Percentiles rank a stretch among this genome's conserved stretches.
phyloP scores from a whole-genome alignment of 2,888 invertebrate genomes.

The Chymomyza procnemis region DNA sequence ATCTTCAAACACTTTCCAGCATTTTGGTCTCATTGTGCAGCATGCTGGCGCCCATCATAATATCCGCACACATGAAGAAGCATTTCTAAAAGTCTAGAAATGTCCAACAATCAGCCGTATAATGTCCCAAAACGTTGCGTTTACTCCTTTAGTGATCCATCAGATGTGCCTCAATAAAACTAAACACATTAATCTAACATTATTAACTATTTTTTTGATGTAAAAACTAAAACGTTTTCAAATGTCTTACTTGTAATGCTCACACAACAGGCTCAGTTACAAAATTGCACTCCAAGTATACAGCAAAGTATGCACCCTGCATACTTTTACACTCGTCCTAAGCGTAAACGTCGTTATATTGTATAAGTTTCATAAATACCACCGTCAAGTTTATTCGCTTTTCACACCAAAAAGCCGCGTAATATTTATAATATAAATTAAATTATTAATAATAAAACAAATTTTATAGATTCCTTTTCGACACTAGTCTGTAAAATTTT shows the following conservation, averaged over 20 bases:
- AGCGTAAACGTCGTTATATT: conserved; percentile 9
- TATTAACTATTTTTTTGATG: conserved; percentile 6
- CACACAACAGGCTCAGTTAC: conserved; percentile 1
- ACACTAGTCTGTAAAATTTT: conserved; percentile 43
- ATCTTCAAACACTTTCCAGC: conserved; percentile 58
- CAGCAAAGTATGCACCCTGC: conserved; percentile 1
- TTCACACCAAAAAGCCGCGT: conserved; percentile 61
- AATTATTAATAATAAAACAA: conserved; percentile 17
- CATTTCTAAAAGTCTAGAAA: conserved; percentile 61
- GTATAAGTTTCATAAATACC: conserved; percentile 69
- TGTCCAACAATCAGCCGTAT: not conserved
- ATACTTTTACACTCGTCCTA: conserved; percentile 39
- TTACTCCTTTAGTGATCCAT: conserved; percentile 58
- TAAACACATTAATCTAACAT: conserved; percentile 29
- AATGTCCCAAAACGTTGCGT: conserved; percentile 31
- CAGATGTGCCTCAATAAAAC: conserved; percentile 65
- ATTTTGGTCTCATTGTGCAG: conserved; percentile 63
- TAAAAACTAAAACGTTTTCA: conserved; percentile 13
- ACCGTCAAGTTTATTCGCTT: conserved; percentile 72
- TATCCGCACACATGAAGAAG: conserved; percentile 63
- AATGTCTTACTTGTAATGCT: conserved; percentile 19
- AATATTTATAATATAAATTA: conserved; percentile 38
- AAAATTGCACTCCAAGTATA: conserved; percentile 1
- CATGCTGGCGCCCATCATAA: conserved; percentile 62
- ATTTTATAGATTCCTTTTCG: conserved; percentile 45